Evolutionary conservation across 2,797 vertebrate genomes (phyloP).

Genomic region (Sparidentex hasta): DNA sequence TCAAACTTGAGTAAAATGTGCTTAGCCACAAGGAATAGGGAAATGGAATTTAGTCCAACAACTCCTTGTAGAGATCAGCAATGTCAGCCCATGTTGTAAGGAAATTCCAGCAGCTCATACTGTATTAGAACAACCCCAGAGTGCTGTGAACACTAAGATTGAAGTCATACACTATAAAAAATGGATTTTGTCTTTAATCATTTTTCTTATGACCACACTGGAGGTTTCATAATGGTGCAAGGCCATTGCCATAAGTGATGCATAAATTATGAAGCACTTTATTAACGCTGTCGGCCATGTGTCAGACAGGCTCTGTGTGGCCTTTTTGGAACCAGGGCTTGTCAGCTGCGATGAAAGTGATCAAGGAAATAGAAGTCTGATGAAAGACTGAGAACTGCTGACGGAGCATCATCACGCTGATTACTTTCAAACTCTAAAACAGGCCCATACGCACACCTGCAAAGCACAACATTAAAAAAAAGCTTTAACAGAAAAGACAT

Average conservation of each 20-base stretch:
- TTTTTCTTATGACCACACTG: conserved; percentile 10
- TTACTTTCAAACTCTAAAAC: not conserved
- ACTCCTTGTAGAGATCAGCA: not conserved
- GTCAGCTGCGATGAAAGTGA: conserved; percentile 3
- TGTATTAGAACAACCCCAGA: not conserved
- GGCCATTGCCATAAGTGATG: conserved; percentile 1
- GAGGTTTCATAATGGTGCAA: not conserved
- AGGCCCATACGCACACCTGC: not conserved
- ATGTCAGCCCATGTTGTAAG: not conserved
- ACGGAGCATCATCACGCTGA: not conserved
- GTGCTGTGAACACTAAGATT: not conserved
- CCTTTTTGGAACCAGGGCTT: not conserved
- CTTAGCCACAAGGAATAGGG: not conserved
- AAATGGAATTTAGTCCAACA: too few relatives aligned
- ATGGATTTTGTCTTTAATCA: conserved; percentile 20
- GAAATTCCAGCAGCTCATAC: not conserved
- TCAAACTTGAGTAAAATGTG: not conserved
- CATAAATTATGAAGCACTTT: conserved; percentile 38
- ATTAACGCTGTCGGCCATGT: conserved; percentile 25
- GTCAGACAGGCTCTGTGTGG: conserved; percentile 14
- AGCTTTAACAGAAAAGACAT: not conserved
- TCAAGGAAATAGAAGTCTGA: not conserved
- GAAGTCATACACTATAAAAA: not conserved
- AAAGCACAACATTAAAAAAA: not conserved
- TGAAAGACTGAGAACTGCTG: conserved; percentile 1